A percentile compares a stretch with the other conserved stretches of the same genome.
These are phyloP conservation scores for Vulpes ferrilata DNA, from an alignment of 2,113 vertebrate genomes.

Conservation along the genomic window DNA sequence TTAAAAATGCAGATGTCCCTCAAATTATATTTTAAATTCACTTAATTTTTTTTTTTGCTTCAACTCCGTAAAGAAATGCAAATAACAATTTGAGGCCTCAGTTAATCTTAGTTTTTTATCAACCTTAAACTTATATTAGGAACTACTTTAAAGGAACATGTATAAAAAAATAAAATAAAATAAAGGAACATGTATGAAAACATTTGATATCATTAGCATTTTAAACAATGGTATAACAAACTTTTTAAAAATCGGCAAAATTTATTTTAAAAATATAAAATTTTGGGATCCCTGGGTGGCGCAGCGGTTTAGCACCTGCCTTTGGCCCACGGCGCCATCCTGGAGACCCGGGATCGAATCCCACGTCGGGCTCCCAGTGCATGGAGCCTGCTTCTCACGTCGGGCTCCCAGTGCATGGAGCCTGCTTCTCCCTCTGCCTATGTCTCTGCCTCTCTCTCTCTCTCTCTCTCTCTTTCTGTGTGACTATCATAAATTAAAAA, in stretches of 20 bases:
- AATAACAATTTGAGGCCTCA: not conserved
- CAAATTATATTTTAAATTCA: constrained; percentile 20
- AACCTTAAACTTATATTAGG: not conserved
- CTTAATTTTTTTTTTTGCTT: not conserved
- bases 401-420: too few species aligned
- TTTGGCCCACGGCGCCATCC: too few species aligned
- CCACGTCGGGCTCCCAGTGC: too few species aligned
- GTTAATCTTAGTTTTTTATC: constrained; percentile 23
- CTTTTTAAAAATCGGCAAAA: not conserved
- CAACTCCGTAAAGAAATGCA: not conserved
- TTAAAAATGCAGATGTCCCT: not conserved
- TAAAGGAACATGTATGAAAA: constrained; percentile 1
- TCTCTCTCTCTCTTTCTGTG: too few species aligned
- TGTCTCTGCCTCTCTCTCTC: too few species aligned
- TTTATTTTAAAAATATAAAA: not conserved
- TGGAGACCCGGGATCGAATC: too few species aligned
- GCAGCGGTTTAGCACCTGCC: too few species aligned
- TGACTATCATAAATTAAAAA: too few species aligned
- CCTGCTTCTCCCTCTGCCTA: too few species aligned
- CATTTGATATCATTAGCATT: not conserved
- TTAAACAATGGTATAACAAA: constrained; percentile 39
- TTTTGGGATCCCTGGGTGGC: not conserved
- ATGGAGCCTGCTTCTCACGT: too few species aligned
- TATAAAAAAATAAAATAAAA: not conserved
- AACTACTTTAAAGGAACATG: not conserved